Base-by-base conservation (phyloP, 2,888 invertebrate genomes). In the Apodemia mormo region DNA sequence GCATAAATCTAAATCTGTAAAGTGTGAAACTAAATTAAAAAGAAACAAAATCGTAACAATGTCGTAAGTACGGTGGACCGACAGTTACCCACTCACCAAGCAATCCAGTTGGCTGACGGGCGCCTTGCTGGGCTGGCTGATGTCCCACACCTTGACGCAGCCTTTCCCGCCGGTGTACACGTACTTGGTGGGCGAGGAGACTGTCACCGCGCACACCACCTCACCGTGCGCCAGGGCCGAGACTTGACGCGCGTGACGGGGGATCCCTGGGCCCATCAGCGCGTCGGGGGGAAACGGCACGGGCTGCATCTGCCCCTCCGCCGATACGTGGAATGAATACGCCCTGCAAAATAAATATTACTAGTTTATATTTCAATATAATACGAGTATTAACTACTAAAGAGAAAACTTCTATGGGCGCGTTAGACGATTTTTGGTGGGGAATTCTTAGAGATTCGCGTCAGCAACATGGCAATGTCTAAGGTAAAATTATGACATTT, bases 101-200 rank as follows among this genome's bases (percentile, higher is more conserved):
- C 98, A 98, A 90, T 98, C 98, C 77, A 98, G 94, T 85, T 98
- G 98, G 74, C 97, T 97, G 74, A 98, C 97, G 68, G 98, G 97
- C 80, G 96, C 96, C 86, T 97, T 97, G 74, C 96, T 96, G 43
- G 97, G 97, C 85, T 97, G 97, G 89, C 97, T 96, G 88, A 98
- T 98, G 92, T 98, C 98, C 98, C 98, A 98, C 72, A 99, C 98
- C 92, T 99, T 99, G 78, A 99, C 99, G 92, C 98, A 98, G 74
- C 99, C 98, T 92, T 98, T 98, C 79, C 98, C 98, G 66, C 98
- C 99, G 3, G 99, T 99, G 94, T 98, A 99, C 68, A 98, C 97
- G 90, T 97, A 97, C 86, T 97, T 97, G 68, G 97, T 97, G 72
- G 98, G 97, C 89, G 97, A 97, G 74, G 98, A 97, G 81, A 99